Percentiles rank a stretch among this genome's conserved stretches.
Conservation (phyloP, 37 sponge, comb jelly and placozoan genomes). For the Aplysina aerophoba region DNA sequence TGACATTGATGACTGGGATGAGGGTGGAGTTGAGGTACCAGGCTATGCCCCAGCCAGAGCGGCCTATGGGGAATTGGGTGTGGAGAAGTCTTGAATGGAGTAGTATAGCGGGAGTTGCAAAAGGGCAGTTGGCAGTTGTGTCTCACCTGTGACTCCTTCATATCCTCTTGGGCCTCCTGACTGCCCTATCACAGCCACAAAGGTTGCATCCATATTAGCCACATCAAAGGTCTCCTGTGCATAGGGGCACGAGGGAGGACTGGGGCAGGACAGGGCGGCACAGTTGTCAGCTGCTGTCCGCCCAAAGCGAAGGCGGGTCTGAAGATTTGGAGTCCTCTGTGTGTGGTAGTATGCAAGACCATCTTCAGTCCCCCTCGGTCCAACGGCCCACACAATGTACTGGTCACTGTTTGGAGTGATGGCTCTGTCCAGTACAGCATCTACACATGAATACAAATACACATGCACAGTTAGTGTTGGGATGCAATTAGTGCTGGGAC, state of each 20-base stretch:
- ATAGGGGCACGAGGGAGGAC: neutral
- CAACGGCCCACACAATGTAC: constrained; percentile 73
- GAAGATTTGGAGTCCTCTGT: neutral
- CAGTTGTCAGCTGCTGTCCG: constrained; percentile 4
- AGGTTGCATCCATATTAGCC: constrained; percentile 2
- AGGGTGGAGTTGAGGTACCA: constrained; percentile 76
- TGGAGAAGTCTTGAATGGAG: neutral
- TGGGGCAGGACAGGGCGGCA: neutral
- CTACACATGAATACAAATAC: no score
- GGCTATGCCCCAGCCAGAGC: constrained; percentile 60
- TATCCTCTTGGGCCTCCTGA: constrained; percentile 63
- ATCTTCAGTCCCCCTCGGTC: constrained; percentile 12
- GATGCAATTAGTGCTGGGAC: no score
- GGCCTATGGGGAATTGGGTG: neutral
- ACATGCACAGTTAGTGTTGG: no score
- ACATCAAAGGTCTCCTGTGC: neutral
- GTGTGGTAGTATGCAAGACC: neutral
- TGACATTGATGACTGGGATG: constrained; percentile 62
- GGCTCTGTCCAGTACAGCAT: no score
- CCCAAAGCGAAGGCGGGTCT: neutral
- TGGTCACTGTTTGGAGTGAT: neutral
- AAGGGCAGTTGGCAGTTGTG: no score
- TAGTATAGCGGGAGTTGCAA: no score
- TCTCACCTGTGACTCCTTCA: constrained; percentile 58
- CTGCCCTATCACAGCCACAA: constrained; percentile 56